Conservation (phyloP, 2,888 invertebrate genomes). For the Melinaea marsaeus region DNA sequence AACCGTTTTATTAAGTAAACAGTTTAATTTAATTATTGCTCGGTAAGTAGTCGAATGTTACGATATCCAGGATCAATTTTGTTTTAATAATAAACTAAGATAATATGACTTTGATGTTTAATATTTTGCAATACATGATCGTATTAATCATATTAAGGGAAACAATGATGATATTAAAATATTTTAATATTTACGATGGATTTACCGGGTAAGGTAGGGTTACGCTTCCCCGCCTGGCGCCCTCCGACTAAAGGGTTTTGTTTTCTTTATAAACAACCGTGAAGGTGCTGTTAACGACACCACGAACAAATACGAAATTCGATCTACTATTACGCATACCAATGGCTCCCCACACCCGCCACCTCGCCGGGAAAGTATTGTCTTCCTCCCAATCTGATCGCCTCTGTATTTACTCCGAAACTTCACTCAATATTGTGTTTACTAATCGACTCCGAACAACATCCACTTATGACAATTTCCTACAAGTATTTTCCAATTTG, state of each 20-base stretch:
- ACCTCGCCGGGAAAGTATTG: constrained; percentile 57
- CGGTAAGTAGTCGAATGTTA: too few species aligned
- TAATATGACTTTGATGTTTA: not conserved
- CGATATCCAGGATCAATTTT: too few species aligned
- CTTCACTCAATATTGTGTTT: constrained; percentile 44
- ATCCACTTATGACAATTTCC: constrained; percentile 30
- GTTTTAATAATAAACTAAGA: too few species aligned
- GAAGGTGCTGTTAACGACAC: constrained; percentile 76
- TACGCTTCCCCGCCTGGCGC: constrained; percentile 39
- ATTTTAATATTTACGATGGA: constrained; percentile 49
- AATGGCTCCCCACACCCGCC: constrained; percentile 59
- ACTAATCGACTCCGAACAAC: constrained; percentile 41
- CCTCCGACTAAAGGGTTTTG: constrained; percentile 65
- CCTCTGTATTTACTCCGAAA: constrained; percentile 37
- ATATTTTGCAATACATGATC: not conserved
- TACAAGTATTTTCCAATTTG: constrained; percentile 30
- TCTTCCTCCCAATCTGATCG: constrained; percentile 60
- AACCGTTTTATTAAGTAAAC: too few species aligned
- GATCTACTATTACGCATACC: constrained; percentile 76
- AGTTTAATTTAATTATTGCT: too few species aligned
- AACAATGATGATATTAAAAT: constrained; percentile 35
- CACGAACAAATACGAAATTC: constrained; percentile 77
- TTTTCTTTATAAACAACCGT: constrained; percentile 75
- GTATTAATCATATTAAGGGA: constrained; percentile 15
- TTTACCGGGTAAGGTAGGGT: constrained; percentile 44